phyloP scores from a whole-genome alignment of 2,113 vertebrate genomes.

The Percina caprodes region DNA sequence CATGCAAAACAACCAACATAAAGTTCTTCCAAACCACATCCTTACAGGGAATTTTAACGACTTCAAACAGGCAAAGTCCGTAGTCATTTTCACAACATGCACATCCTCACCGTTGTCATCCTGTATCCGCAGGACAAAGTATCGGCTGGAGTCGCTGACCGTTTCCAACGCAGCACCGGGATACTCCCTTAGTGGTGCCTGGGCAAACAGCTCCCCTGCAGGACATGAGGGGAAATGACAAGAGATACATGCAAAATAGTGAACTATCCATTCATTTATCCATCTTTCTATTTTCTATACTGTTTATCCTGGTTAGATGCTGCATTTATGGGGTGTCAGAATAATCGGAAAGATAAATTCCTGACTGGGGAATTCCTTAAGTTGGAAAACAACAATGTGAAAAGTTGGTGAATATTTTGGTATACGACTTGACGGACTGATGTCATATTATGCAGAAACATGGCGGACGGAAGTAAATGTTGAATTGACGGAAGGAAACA shows the following conservation, averaged over 20 bases:
- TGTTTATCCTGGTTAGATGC: too few species aligned
- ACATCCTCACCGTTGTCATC: constrained; percentile 89
- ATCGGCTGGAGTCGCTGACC: constrained; percentile 92
- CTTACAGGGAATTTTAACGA: not conserved
- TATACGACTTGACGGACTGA: too few species aligned
- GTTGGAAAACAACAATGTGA: too few species aligned
- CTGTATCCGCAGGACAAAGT: constrained; percentile 93
- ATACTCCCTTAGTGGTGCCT: constrained; percentile 91
- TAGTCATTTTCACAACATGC: not conserved
- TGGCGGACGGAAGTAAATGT: too few species aligned
- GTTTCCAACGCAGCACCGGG: constrained; percentile 91
- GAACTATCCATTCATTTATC: not conserved
- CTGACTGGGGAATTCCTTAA: too few species aligned
- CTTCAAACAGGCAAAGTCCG: not conserved
- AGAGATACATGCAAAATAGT: not conserved
- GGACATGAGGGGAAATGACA: not conserved
- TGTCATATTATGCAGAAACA: too few species aligned
- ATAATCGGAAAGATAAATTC: too few species aligned
- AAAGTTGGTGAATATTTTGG: too few species aligned
- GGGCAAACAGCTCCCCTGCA: constrained; percentile 92
- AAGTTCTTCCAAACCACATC: not conserved
- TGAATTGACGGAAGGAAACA: too few species aligned
- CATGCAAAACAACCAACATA: not conserved
- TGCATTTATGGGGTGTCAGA: too few species aligned
- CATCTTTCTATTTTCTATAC: not conserved